Base-by-base conservation (phyloP, 1,140 invertebrate species). In the Heliconius hewitsoni region DNA sequence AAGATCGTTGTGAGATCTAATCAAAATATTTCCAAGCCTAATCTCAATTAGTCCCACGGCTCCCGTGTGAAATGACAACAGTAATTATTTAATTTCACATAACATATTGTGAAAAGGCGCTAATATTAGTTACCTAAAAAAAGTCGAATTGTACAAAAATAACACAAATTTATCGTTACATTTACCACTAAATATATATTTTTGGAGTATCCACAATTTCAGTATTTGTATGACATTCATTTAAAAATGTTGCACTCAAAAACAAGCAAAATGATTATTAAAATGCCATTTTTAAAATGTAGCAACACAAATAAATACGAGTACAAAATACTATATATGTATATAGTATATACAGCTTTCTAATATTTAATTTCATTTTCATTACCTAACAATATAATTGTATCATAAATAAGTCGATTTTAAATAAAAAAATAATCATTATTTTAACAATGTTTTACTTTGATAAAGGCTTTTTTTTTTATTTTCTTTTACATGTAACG, bases 41-140 rank as follows among this genome's bases (percentile, higher is more conserved):
- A 77, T 79, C 79, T 78, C 60, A 84, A 81, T 81, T 76, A 78
- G 77, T 78, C 73, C 75, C 70, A 73, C 39, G 13, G 66, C 71
- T 80, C 73, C 77, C 81, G 76, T 73, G 77, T 76, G 71, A 72
- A 70, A 42, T 73, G 76, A 82, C 60, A 66, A 66, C 23, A 27
- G 60, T 30, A 66, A 66, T 66, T 66, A 66, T 66, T 66, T 66
- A 66, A 30, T 27, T 66, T 66, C 27, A 66, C 60, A 30, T 66
- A 66, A 30, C 60, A 66, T 66, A 16, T 27, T 66, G 60, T 11
- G 16, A 30, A 66, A 27, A 4, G 27, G 23, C 4, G 3, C 8
- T 60, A 11, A 66, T 66, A 27, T 30, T 66, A 66, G 23, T 11
- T 70, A 42, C 23, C 16, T n/a, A 42, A 57, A 46, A 50, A 23